Evolutionary conservation across 1,140 invertebrate genomes (phyloP).

Genomic region (Parapsyche elsis): DNA sequence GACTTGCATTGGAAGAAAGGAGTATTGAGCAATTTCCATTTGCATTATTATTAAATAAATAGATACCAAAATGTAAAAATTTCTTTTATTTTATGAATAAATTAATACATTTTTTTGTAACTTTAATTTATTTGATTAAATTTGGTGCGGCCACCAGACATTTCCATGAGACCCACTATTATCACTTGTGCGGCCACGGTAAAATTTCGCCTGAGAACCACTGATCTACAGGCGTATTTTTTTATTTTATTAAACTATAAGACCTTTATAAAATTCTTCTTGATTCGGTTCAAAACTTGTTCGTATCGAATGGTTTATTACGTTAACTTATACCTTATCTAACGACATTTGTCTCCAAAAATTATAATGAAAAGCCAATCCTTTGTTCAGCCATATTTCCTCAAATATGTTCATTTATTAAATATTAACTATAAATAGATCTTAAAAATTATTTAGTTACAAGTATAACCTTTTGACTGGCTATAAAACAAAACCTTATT

Average conservation of each 20-base stretch:
- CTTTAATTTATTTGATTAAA: not conserved
- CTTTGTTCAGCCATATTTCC: too few species aligned
- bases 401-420: too few species aligned
- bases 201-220: constrained; percentile 7
- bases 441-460: too few species aligned
- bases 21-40: constrained; percentile 5
- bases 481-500: too few species aligned
- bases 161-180: not conserved
- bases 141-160: constrained; percentile 9
- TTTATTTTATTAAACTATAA: not conserved
- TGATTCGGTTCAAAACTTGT: too few species aligned
- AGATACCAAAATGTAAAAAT: constrained; percentile 2
- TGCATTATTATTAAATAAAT: constrained; percentile 14
- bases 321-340: too few species aligned
- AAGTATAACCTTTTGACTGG: too few species aligned
- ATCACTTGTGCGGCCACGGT: not conserved
- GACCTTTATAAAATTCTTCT: too few species aligned
- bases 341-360: too few species aligned
- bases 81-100: constrained; percentile 1
- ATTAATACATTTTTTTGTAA: not conserved
- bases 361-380: too few species aligned
- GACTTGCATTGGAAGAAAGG: constrained; percentile 5
- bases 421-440: too few species aligned
- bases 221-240: not conserved
- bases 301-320: too few species aligned